Base-by-base conservation (phyloP, 1,140 invertebrate genomes). In the Anastatus disparis region DNA sequence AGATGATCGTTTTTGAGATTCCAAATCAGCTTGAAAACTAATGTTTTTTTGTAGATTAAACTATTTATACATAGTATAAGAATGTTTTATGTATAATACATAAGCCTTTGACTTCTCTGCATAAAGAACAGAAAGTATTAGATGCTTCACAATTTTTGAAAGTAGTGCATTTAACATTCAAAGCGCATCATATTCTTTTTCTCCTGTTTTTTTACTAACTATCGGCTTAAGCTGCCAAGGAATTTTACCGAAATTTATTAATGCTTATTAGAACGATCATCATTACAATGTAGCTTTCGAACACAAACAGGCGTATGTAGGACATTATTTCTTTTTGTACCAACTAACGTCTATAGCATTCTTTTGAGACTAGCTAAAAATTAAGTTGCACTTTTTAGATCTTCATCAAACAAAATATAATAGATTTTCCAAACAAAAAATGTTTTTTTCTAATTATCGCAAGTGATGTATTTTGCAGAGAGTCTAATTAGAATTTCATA, bases 11-110 rank as follows among this genome's bases (percentile, higher is more conserved):
- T 10, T 67, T 48, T 10, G 22, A 56, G 26, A 80, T 80, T 76
- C 4, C 0, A 78, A 75, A 76, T 79, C 71, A 76, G 42, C 75
- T 80, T 80, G 61, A 66, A 75, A 65, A 72, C 75, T 78, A 73
- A 75, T 63, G 48, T 48, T 50, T 3, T 26, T 38, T 73, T 76
- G 71, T 72, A 65, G 67, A 52, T 70, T 74, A 78, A 35, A 76
- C 74, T 81, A 81, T 83, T 68, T 82, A 79, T 81, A 82, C 80
- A 81, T 79, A 79, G 75, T 83, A 79, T 80, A 82, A 70, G 67
- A 24, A 22, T 40, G 38, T 40, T 46, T 20, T 3, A 50, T 76
- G 24, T 22, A 64, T 70, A 53, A 64, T 59, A 26, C 26, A 12
- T 44, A 50, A 59, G 46, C 53, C 53, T 64, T 74, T 68, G 40